These are phyloP conservation scores for Xylocopa sonorina DNA, from an alignment of 1,140 invertebrate species.

Conservation along the genomic window DNA sequence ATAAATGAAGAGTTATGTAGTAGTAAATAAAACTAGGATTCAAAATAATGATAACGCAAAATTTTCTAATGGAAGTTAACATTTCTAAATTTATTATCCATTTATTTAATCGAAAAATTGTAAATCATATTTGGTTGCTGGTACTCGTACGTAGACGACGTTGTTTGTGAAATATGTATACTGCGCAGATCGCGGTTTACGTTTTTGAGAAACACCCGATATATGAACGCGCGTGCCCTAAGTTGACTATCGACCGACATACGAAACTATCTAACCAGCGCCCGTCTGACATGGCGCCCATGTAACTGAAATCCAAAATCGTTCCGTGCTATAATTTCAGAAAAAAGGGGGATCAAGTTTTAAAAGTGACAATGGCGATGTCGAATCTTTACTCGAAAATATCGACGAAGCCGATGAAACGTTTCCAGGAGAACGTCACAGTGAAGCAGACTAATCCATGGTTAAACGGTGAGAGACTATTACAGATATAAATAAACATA, in stretches of 20 bases:
- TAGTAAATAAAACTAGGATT: neutral
- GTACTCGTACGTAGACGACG: neutral
- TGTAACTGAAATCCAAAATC: conserved; percentile 51
- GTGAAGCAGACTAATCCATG: conserved; percentile 90
- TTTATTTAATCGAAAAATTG: neutral
- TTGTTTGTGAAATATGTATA: neutral
- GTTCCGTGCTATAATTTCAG: conserved; percentile 32
- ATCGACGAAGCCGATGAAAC: conserved; percentile 86
- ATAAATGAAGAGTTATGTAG: too few relatives aligned
- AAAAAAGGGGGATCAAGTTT: conserved; percentile 11
- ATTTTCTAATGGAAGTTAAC: too few relatives aligned
- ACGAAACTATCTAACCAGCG: conserved; percentile 55
- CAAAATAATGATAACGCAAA: too few relatives aligned
- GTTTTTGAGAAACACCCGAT: conserved; percentile 35
- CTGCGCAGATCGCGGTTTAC: conserved; percentile 18
- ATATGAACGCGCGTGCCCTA: conserved; percentile 64
- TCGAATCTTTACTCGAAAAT: conserved; percentile 89
- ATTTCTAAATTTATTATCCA: neutral
- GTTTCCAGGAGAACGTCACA: conserved; percentile 87
- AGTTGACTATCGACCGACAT: conserved; percentile 71
- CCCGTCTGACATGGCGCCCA: conserved; percentile 73
- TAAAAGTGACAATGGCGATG: conserved; percentile 83
- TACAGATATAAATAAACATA: conserved; percentile 45
- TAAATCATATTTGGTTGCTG: neutral
- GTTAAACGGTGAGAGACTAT: conserved; percentile 89